A percentile compares a stretch with the other conserved stretches of the same genome.
These are phyloP conservation scores for Aphodius granarius DNA, from an alignment of 2,888 invertebrate species.

Conservation along the genomic window DNA sequence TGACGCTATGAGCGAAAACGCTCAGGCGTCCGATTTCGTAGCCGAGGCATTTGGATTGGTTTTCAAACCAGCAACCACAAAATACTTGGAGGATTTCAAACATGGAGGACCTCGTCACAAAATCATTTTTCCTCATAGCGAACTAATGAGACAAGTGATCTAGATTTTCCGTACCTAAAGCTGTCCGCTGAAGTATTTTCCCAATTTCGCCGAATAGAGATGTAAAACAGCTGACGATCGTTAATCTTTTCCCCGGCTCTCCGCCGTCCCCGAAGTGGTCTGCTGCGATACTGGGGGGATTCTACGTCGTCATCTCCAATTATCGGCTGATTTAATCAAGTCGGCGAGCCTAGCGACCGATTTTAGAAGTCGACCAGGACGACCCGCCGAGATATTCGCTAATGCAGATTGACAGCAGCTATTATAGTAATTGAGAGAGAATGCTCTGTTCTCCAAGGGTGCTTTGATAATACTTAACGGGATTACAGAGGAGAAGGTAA, in stretches of 20 bases:
- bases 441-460: background rate
- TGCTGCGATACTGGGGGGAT: background rate
- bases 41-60: no score
- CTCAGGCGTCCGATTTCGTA: no score
- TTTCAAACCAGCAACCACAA: no score
- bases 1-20: no score
- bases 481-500: background rate
- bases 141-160: no score
- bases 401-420: background rate
- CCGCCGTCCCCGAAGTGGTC: background rate
- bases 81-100: no score
- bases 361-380: background rate
- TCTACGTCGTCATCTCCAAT: background rate
- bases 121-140: no score
- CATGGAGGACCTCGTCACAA: no score
- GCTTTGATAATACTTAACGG: background rate
- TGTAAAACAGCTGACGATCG: background rate
- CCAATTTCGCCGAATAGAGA: background rate
- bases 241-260: background rate
- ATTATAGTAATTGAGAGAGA: background rate
- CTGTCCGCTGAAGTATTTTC: background rate
- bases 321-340: background rate
- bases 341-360: background rate
- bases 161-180: background rate
- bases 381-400: background rate